Evolutionary conservation across 2,113 vertebrate genomes (phyloP).

Genomic region (Epinephelus cyanopodus): DNA sequence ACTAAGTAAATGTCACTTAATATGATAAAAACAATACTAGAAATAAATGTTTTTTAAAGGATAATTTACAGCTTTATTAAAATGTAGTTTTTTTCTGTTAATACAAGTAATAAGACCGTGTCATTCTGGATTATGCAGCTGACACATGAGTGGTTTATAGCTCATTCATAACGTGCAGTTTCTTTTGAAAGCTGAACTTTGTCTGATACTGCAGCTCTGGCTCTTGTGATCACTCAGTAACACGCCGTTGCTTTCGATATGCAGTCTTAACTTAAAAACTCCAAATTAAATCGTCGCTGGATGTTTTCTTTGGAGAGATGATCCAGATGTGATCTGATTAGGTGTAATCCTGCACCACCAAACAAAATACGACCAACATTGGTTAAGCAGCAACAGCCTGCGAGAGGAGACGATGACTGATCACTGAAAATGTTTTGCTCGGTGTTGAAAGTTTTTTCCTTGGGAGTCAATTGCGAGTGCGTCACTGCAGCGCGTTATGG

Average conservation of each 20-base stretch:
- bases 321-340: not conserved
- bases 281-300: not conserved
- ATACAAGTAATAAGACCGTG: not conserved
- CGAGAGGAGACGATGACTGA: not conserved
- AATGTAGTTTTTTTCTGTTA: not conserved
- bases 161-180: not conserved
- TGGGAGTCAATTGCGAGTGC: not conserved
- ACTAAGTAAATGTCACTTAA: not conserved
- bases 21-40: not conserved
- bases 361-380: not conserved
- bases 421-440: not conserved
- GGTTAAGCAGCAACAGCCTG: not conserved
- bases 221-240: not conserved
- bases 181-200: not conserved
- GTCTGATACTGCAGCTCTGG: not conserved
- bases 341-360: not conserved
- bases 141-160: slow-evolving; percentile 1
- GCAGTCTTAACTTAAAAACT: not conserved
- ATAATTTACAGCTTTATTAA: not conserved
- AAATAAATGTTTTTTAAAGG: not conserved
- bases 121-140: not conserved
- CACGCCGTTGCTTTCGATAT: not conserved
- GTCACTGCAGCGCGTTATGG: not conserved
- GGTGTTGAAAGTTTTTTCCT: not conserved
- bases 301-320: not conserved